These are phyloP conservation scores for Caerostris darwini DNA, from an alignment of 1,140 invertebrate species.

Conservation along the genomic window DNA sequence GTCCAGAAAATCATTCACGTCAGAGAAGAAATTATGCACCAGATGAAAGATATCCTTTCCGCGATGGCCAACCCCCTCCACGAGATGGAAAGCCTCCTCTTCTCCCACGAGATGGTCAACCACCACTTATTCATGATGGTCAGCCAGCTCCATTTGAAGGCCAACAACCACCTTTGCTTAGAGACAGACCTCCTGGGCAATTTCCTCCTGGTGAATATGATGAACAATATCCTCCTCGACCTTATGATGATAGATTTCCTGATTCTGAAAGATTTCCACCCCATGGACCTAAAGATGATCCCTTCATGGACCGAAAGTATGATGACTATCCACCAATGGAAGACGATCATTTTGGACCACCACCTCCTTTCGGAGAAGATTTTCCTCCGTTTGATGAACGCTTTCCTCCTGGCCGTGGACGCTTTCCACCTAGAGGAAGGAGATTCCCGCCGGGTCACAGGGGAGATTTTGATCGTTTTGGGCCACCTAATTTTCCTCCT, in stretches of 20 bases:
- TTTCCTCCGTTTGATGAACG: conserved; percentile 66
- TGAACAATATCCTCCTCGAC: conserved; percentile 20
- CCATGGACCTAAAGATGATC: conserved; percentile 41
- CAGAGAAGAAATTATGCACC: neutral
- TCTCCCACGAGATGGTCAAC: neutral
- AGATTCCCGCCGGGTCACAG: neutral
- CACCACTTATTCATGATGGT: conserved; percentile 41
- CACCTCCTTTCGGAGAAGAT: conserved; percentile 62
- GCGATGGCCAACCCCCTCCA: neutral
- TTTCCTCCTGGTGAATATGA: conserved; percentile 58
- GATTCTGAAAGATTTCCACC: conserved; percentile 48
- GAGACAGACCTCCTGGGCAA: neutral
- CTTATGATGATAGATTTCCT: conserved; percentile 54
- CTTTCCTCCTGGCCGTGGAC: conserved; percentile 44
- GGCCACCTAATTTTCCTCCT: conserved; percentile 21
- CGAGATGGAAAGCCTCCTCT: too few relatives aligned
- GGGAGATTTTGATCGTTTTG: conserved; percentile 69
- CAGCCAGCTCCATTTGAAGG: conserved; percentile 15
- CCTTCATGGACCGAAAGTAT: conserved; percentile 9
- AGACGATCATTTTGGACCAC: conserved; percentile 25
- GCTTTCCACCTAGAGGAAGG: conserved; percentile 50
- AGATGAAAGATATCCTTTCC: conserved; percentile 13
- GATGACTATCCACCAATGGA: conserved; percentile 34
- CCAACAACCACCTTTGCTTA: neutral
- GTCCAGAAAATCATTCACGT: neutral